Evolutionary conservation across 1,140 invertebrate species (phyloP), one percentile per base, ranked within the genome.

Genomic region (Drosophila bocqueti): DNA sequence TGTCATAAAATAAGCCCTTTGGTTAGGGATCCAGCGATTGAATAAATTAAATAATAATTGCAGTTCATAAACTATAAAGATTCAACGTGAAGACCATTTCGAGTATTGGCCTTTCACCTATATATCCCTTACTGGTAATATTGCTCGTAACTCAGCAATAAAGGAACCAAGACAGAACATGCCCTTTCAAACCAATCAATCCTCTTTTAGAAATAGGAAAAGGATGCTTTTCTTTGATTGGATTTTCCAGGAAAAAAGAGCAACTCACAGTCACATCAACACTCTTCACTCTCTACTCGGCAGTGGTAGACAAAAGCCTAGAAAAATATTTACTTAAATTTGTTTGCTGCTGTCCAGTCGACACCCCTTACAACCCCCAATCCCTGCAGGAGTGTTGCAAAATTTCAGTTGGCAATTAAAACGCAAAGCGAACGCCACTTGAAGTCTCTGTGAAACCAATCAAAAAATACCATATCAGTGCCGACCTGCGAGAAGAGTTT

Each of bases 401-500:
- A 72, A 79, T 59, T 78, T 79, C 58, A 84, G 75, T 72, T 74
- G 52, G 81, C 84, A 87, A 84, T 89, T 83, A 81, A 87, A 87
- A 84, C 81, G 73, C 60, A 72, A 72, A 79, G 76, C 60, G 76
- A 63, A 72, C 54, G 60, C 76, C 76, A 64, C 67, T 79, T 64
- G 59, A 79, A 79, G 76, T 72, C 67, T 71, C 46, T 72, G 67
- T 66, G 83, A 87, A 87, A 87, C 81, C 84, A 87, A 87, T 87
- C 84, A 90, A 90, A 89, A 87, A 89, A 87, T 87, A 77, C 84
- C 84, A 89, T 76, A 52, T 61, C 76, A 72, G 55, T 78, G 68
- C 80, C 67, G 34, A 38, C 43, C 43, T 50, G 47, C 21, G 43
- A 57, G 50, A 69, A 69, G 64, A 43, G 42, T 62, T 43, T 65